Evolutionary conservation across 2,888 invertebrate genomes (phyloP), one percentile per base, ranked within the genome.

Genomic region (Dexiosoma caninum): DNA sequence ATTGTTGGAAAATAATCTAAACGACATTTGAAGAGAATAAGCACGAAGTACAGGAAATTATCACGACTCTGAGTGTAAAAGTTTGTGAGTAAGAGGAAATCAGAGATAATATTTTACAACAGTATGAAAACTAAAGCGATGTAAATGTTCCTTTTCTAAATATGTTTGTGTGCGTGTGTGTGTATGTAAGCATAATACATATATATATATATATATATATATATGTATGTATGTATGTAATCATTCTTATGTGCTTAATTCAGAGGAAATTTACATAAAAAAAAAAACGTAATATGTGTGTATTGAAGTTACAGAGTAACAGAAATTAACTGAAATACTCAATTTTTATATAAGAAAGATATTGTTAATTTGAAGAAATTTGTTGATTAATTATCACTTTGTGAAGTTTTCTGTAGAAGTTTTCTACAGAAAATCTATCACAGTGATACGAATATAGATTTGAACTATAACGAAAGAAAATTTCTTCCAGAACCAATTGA

Each of bases 41-140:
- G n/a, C 7, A 42, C 32, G 35, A 32, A 42, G 51, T 21, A 35
- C 14, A 30, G 53, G 44, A 72, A 62, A 53, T 62, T 53, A 42
- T 4, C 51, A 72, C 51, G 23, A 72, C 62, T 51, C 42, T 72
- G 51, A 21, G 21, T 42, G 30, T 10, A 35, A 21, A 53, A 30
- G 5, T 32, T 40, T 53, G 12, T n/a, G 27, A 42, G 42, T 16
- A 53, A 72, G 53, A 35, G 35, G 62, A 53, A 53, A 51, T 62
- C 8, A 44, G 32, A 44, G 16, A 53, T 21, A 44, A 37, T 40
- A 32, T 30, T 37, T 49, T 35, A 21, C 14, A 10, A 46, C 46
- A 46, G 59, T 59, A 32, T 30, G 32, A 44, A 14, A 51, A 21
- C 14, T 12, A 37, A 71, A 40, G 49, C 40, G 30, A 27, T 60